Evolutionary conservation across 2,797 vertebrate genomes (phyloP), one percentile per base, ranked within the genome.

Genomic region (Sebastes matsubarae): DNA sequence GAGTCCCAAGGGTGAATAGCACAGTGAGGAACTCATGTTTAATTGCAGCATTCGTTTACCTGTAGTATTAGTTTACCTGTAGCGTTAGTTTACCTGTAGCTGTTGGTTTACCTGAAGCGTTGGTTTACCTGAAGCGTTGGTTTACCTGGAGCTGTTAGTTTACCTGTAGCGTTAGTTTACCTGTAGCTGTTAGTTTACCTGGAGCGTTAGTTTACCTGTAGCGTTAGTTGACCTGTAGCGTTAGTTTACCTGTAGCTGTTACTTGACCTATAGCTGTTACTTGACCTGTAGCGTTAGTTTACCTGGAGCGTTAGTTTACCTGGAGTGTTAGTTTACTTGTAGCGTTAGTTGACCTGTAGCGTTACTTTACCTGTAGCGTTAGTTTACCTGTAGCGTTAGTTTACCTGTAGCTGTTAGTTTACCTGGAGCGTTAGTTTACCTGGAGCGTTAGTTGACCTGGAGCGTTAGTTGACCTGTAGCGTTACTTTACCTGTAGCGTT

Each of bases 221-320:
- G 30, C 5, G 6, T 30, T 30, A 7, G 30, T 30, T 30, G 6
- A 30, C 30, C 30, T 30, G 30, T 30, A 30, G 30, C 5, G 6
- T 30, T 30, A 7, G 30, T 30, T 30, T 30, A 30, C 30, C 6
- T 30, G 30, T 4, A 34, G 34, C 34, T 30, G 34, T 10, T 34
- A 34, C 1, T 36, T 36, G 0, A 36, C 34, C 10, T 36, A 11
- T 0, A 2, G 29, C 7, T n/a, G 34, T 10, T 34, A 34, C 1
- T 36, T 36, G 0, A 36, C 34, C 10, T 36, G 34, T 0, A 2
- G 29, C 7, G 29, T 30, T 30, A 8, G 0, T 30, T 30, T 1
- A 30, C 7, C 30, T 38, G 36, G 0, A 38, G 36, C 4, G 8
- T 6, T 20, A 22, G 54, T 30, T 30, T 6, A 30, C 30, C 11